Conservation (phyloP, 2,113 vertebrate genomes). For the Datnioides undecimradiatus region DNA sequence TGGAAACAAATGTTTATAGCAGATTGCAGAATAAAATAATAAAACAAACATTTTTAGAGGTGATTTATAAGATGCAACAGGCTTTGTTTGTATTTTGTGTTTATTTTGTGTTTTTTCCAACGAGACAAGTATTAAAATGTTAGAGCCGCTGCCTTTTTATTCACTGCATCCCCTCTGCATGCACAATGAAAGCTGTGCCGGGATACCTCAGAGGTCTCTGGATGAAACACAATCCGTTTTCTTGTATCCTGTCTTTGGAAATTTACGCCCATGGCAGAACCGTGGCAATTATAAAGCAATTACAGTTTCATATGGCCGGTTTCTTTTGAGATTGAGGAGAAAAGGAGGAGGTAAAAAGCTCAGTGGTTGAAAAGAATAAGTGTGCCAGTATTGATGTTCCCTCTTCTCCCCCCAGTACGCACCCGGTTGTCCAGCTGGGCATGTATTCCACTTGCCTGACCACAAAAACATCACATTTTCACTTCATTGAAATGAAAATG, state of each 20-base stretch:
- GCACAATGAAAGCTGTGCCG: constrained; percentile 52
- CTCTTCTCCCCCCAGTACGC: constrained; percentile 36
- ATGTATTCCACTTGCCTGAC: constrained; percentile 25
- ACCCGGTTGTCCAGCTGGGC: constrained; percentile 30
- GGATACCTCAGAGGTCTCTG: constrained; percentile 63
- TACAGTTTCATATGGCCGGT: constrained; percentile 72
- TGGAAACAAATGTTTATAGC: too few species aligned
- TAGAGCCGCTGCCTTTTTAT: constrained; percentile 25
- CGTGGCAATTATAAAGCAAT: constrained; percentile 79
- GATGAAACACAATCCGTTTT: constrained; percentile 71
- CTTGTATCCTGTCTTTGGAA: constrained; percentile 67
- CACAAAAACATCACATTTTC: constrained; percentile 29
- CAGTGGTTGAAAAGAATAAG: constrained; percentile 40
- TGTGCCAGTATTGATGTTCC: constrained; percentile 49
- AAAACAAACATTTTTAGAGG: background rate
- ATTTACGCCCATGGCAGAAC: constrained; percentile 57
- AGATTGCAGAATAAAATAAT: background rate
- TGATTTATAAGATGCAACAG: background rate
- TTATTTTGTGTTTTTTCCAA: background rate
- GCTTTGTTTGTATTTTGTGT: background rate
- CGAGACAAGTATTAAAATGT: background rate
- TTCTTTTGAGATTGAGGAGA: constrained; percentile 53
- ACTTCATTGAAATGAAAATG: constrained; percentile 32
- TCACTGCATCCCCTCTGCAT: constrained; percentile 23
- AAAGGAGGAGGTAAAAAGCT: constrained; percentile 51